A percentile compares a stretch with the other conserved stretches of the same genome.
Conservation (phyloP, 2,113 vertebrate species). For the Taurulus bubalis region DNA sequence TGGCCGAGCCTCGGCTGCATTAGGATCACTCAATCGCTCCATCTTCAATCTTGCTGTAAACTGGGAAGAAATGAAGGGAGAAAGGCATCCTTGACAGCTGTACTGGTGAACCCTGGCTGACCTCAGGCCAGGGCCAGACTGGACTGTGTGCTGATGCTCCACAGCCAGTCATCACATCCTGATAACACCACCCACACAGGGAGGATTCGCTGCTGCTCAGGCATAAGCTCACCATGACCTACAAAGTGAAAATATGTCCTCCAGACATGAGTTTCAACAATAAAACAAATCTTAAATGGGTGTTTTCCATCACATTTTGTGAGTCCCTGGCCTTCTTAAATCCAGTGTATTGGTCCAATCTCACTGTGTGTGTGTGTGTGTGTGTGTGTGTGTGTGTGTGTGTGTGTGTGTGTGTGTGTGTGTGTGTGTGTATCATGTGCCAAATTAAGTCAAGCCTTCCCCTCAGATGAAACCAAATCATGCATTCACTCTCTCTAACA, state of each 20-base stretch:
- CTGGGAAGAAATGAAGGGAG: conserved; percentile 73
- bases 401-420: conserved; percentile 5
- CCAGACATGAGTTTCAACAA: neutral
- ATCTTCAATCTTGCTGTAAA: conserved; percentile 77
- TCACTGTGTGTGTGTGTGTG: neutral
- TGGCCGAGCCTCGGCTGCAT: conserved; percentile 50
- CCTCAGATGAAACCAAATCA: conserved; percentile 57
- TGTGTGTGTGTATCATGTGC: neutral
- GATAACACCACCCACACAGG: conserved; percentile 1
- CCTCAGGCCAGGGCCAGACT: conserved; percentile 50
- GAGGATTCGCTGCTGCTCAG: neutral
- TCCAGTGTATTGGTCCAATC: conserved; percentile 18
- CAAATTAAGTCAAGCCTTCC: conserved; percentile 33
- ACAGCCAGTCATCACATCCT: conserved; percentile 35
- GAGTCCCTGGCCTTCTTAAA: neutral
- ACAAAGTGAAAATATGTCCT: neutral
- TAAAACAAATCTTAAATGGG: neutral
- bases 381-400: conserved; percentile 8
- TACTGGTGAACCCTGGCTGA: conserved; percentile 80
- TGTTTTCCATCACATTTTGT: neutral
- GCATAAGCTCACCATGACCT: conserved; percentile 25
- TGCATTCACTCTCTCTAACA: conserved; percentile 48
- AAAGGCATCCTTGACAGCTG: conserved; percentile 82
- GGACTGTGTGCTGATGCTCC: conserved; percentile 26
- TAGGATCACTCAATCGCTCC: conserved; percentile 79